A percentile compares a stretch with the other conserved stretches of the same genome.
Conservation (phyloP, 2,888 invertebrate genomes). For the Scaptomyza caliginosa region DNA sequence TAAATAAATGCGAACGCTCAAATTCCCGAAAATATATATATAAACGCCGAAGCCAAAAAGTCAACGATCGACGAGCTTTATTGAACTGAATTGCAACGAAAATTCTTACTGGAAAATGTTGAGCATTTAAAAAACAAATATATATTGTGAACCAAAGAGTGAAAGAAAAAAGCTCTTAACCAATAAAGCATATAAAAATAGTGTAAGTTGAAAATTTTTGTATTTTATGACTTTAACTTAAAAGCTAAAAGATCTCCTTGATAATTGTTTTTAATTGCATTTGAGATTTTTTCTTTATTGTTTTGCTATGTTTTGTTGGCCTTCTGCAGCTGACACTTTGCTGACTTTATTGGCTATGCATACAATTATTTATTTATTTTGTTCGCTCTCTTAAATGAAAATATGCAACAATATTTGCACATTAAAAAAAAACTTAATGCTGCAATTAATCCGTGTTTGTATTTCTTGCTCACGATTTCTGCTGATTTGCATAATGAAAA, state of each 20-base stretch:
- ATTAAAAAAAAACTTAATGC: conserved; percentile 22
- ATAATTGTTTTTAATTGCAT: not conserved
- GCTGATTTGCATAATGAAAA: conserved; percentile 53
- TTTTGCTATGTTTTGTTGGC: not conserved
- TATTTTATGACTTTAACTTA: not conserved
- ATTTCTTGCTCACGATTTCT: conserved; percentile 33
- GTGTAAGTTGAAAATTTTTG: not conserved
- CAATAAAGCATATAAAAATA: not conserved
- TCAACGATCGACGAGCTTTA: conserved; percentile 29
- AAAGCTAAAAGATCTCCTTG: not conserved
- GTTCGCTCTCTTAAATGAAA: conserved; percentile 12
- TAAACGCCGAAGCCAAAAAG: conserved; percentile 5
- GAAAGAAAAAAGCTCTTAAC: not conserved
- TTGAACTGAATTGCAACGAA: conserved; percentile 46
- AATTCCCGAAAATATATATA: conserved; percentile 1
- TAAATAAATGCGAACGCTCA: conserved; percentile 3
- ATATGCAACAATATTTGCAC: conserved; percentile 38
- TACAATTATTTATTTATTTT: not conserved
- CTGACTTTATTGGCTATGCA: not conserved
- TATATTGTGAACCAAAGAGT: not conserved
- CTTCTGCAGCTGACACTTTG: conserved; percentile 14
- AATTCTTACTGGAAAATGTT: conserved; percentile 13
- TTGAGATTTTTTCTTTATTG: not conserved
- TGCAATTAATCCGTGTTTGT: conserved; percentile 42
- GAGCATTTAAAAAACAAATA: not conserved